phyloP scores from a whole-genome alignment of 1,140 invertebrate genomes.

The Sitobion miscanthi region DNA sequence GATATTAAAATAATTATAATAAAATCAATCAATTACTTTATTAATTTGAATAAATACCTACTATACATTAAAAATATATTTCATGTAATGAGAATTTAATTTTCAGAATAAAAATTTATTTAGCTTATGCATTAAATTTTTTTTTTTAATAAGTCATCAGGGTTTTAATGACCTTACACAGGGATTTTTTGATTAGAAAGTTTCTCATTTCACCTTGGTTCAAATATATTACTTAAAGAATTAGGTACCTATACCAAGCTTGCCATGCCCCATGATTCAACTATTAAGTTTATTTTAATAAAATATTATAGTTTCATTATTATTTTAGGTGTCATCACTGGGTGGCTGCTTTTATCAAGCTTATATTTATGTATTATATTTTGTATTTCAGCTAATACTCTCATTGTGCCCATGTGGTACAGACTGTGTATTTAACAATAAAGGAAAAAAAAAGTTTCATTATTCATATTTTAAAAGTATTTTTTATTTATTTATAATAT shows the following conservation, averaged over 20 bases:
- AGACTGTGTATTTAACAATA: no score
- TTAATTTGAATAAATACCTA: neutral
- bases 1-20: conserved; percentile 9
- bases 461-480: neutral
- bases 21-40: neutral
- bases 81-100: neutral
- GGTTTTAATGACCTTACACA: neutral
- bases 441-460: neutral
- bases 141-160: neutral
- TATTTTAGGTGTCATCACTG: no score
- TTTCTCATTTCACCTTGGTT: neutral
- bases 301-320: neutral
- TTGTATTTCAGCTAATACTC: no score
- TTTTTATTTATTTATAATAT: neutral
- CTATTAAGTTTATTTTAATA: neutral
- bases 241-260: neutral
- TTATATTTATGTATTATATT: no score
- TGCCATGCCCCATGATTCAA: neutral
- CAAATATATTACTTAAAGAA: neutral
- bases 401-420: no score
- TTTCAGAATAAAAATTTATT: neutral
- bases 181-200: neutral
- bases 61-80: neutral
- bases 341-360: no score
- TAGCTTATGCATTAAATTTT: neutral